Evolutionary conservation across 2,113 vertebrate genomes (phyloP), one percentile per base, ranked within the genome.

Genomic region (Herpetotheres cachinnans): DNA sequence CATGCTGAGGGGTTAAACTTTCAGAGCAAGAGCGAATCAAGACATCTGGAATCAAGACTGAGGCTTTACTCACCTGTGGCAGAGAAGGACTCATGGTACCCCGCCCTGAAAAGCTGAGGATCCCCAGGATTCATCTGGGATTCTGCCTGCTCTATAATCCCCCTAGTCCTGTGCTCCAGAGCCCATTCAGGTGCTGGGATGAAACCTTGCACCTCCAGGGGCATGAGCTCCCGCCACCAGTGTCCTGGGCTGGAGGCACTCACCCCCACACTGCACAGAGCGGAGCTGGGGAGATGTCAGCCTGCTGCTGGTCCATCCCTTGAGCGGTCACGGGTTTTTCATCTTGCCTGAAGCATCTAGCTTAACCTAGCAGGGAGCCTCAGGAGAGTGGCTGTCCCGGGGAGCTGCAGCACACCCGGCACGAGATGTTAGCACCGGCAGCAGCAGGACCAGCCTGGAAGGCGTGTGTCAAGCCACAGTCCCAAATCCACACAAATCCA

Each of bases 401-500:
- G 42, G 44, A 77, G 56, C 34, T 11, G 66, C 42, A 58, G 76
- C 73, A 38, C 2, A 1, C 32, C 34, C 8, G 0, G 27, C 47
- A 40, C 0, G 1, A 34, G 66, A 34, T 7, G 7, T 38, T 25
- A 42, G 42, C 50, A 44, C 34, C 2, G 0, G 24, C 77, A 66
- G 44, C 87, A 90, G 54, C 46, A 66, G 25, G 17, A 13, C 38
- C 18, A 74, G 16, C 38, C 40, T 55, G 56, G 55, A 70, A 63
- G 42, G 30, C 21, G 26, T 38, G 32, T 54, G n/a, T n/a, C 1
- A 0, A 42, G 63, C 29, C 56, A 55, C 1, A 3, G 24, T 16
- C 34, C 62, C 79, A 69, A 52, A 76, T 15, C 34, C 34, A 90
- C 69, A 59, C 42, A 42, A 42, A 42, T 42, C 42, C 36, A 62